Evolutionary conservation across 2,113 vertebrate species (phyloP).

Genomic region (Epinephelus lanceolatus): DNA sequence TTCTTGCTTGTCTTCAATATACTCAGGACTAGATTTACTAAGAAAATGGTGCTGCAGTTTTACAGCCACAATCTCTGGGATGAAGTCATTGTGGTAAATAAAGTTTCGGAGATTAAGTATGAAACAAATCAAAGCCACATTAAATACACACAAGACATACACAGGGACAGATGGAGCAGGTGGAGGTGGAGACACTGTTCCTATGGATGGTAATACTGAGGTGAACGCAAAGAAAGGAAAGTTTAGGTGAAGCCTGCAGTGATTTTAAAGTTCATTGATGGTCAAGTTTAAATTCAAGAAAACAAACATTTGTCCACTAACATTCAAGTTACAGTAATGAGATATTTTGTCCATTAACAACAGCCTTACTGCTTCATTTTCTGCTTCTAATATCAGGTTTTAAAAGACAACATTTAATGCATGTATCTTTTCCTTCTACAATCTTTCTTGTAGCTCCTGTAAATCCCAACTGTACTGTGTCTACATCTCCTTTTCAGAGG

Average conservation of each 20-base stretch:
- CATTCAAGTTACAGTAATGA: no score
- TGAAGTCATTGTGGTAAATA: no score
- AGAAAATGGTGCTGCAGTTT: no score
- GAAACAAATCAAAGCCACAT: no score
- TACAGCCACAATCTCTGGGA: no score
- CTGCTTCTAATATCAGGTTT: not conserved
- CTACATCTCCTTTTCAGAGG: no score
- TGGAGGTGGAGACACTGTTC: not conserved
- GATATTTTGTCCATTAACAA: not conserved
- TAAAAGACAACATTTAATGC: not conserved
- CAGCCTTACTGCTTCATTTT: not conserved
- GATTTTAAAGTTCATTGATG: no score
- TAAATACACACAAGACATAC: no score
- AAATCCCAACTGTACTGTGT: not conserved
- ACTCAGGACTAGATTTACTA: not conserved
- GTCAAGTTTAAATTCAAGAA: no score
- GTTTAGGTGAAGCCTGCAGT: no score
- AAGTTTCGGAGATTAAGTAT: no score
- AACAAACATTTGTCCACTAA: not conserved
- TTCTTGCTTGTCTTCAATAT: not conserved
- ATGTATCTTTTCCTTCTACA: not conserved
- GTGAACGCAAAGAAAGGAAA: not conserved
- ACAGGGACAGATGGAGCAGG: not conserved
- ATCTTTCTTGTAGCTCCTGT: not conserved
- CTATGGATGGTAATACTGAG: not conserved